A percentile compares a stretch with the other conserved stretches of the same genome.
These are phyloP conservation scores for Drosophila borborema DNA, from an alignment of 2,888 invertebrate species.

Conservation along the genomic window DNA sequence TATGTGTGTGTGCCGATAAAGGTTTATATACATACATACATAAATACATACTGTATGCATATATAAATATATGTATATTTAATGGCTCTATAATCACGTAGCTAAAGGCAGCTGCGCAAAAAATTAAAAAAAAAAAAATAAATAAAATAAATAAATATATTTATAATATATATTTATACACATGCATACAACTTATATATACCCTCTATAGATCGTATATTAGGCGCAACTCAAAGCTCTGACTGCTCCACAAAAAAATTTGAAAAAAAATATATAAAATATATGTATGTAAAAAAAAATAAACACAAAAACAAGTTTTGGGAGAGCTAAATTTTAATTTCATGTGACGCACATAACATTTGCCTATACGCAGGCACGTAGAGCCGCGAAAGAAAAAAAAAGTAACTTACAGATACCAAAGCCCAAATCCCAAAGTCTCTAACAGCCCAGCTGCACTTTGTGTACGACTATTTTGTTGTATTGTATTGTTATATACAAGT, in stretches of 20 bases:
- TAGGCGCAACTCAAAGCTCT: slow-evolving; percentile 35
- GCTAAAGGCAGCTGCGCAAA: slow-evolving; percentile 39
- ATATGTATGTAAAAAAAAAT: not conserved
- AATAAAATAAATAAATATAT: not conserved
- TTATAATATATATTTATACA: slow-evolving; percentile 18
- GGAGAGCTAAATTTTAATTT: slow-evolving; percentile 71
- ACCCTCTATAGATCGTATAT: slow-evolving; percentile 38
- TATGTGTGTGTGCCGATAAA: slow-evolving; percentile 46
- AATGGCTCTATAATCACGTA: slow-evolving; percentile 78
- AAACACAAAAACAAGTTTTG: slow-evolving; percentile 56
- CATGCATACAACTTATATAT: slow-evolving; percentile 1
- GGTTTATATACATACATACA: slow-evolving; percentile 19
- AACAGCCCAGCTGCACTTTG: slow-evolving; percentile 32
- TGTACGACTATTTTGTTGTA: not conserved
- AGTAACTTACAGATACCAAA: slow-evolving; percentile 56
- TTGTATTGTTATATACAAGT: not conserved
- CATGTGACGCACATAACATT: slow-evolving; percentile 74
- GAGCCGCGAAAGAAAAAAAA: slow-evolving; percentile 47
- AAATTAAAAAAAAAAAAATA: slow-evolving; percentile 11
- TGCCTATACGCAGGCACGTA: slow-evolving; percentile 57
- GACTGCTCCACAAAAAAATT: slow-evolving; percentile 37
- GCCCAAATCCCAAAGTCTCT: not conserved
- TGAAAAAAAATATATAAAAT: not conserved
- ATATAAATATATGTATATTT: slow-evolving; percentile 20
- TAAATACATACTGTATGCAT: too few relatives aligned